phyloP scores from a whole-genome alignment of 2,797 vertebrate species.

The Paedocypris micromegethes region DNA sequence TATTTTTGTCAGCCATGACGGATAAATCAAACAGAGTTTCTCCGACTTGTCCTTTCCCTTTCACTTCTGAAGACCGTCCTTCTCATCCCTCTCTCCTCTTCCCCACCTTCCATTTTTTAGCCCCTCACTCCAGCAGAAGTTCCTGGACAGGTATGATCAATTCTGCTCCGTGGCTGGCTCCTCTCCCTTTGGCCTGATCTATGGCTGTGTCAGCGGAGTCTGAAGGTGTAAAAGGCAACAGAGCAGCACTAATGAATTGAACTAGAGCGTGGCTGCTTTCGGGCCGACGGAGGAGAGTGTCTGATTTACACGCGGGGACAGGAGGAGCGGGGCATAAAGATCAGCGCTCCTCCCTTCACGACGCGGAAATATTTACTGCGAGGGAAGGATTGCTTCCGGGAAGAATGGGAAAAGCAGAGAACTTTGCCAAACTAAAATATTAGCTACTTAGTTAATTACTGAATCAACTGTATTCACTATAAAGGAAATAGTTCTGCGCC shows the following conservation, averaged over 20 bases:
- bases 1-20: conserved; percentile 11
- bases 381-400: not conserved
- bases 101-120: conserved; percentile 13
- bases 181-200: conserved; percentile 41
- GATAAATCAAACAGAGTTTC: conserved; percentile 28
- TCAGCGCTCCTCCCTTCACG: not conserved
- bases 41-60: conserved; percentile 3
- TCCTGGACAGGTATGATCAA: conserved; percentile 34
- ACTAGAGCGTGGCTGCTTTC: conserved; percentile 39
- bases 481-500: too few species aligned
- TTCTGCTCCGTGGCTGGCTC: conserved; percentile 1
- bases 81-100: conserved; percentile 1
- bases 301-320: conserved; percentile 39
- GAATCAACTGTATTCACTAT: too few species aligned
- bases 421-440: too few species aligned
- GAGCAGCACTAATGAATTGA: conserved; percentile 48
- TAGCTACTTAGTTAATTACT: too few species aligned
- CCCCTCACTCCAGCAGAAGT: conserved; percentile 13
- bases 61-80: conserved; percentile 10
- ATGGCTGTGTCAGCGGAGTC: conserved; percentile 35
- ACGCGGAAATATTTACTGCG: conserved; percentile 18
- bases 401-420: not conserved
- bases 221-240: conserved; percentile 45
- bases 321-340: conserved; percentile 33
- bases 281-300: conserved; percentile 31